A percentile compares a stretch with the other conserved stretches of the same genome.
phyloP scores from a whole-genome alignment of 2,113 vertebrate species.

The Corythoichthys haematopterus region DNA sequence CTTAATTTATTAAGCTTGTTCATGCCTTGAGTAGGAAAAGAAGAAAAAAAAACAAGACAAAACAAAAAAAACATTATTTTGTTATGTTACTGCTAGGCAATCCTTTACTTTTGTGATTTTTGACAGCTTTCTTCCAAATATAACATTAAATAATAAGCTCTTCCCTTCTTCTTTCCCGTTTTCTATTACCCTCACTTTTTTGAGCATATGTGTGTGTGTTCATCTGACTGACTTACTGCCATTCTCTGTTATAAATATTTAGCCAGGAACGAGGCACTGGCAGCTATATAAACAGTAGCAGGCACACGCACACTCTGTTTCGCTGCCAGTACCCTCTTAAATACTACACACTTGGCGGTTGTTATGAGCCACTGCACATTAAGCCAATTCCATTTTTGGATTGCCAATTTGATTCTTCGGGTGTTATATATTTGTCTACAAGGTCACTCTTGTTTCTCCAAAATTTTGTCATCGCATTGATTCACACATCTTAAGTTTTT shows the following conservation, averaged over 20 bases:
- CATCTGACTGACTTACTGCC: slow-evolving; percentile 41
- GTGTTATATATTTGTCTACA: slow-evolving; percentile 59
- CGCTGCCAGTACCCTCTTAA: slow-evolving; percentile 53
- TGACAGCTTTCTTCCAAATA: slow-evolving; percentile 57
- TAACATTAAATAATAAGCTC: slow-evolving; percentile 65
- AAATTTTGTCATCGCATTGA: slow-evolving; percentile 39
- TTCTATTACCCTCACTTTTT: slow-evolving; percentile 15
- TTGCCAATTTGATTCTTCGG: slow-evolving; percentile 61
- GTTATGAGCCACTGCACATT: slow-evolving; percentile 55
- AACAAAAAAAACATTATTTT: slow-evolving; percentile 30
- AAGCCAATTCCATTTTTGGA: slow-evolving; percentile 59
- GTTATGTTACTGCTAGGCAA: slow-evolving; percentile 49
- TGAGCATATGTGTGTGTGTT: slow-evolving; percentile 25
- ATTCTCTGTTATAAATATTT: slow-evolving; percentile 53
- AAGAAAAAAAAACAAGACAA: slow-evolving; percentile 16
- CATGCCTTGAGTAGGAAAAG: slow-evolving; percentile 36
- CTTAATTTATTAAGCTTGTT: slow-evolving; percentile 56
- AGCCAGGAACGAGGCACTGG: slow-evolving; percentile 46
- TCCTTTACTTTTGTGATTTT: slow-evolving; percentile 30
- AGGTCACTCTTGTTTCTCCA: slow-evolving; percentile 54
- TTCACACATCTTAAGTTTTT: slow-evolving; percentile 28
- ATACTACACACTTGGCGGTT: slow-evolving; percentile 58
- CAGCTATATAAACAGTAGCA: slow-evolving; percentile 32
- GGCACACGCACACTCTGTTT: slow-evolving; percentile 10
- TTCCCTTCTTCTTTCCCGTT: slow-evolving; percentile 28